Percentiles rank a stretch among this genome's conserved stretches.
phyloP scores from a whole-genome alignment of 2,113 vertebrate genomes.

The Oceanodroma tethys region DNA sequence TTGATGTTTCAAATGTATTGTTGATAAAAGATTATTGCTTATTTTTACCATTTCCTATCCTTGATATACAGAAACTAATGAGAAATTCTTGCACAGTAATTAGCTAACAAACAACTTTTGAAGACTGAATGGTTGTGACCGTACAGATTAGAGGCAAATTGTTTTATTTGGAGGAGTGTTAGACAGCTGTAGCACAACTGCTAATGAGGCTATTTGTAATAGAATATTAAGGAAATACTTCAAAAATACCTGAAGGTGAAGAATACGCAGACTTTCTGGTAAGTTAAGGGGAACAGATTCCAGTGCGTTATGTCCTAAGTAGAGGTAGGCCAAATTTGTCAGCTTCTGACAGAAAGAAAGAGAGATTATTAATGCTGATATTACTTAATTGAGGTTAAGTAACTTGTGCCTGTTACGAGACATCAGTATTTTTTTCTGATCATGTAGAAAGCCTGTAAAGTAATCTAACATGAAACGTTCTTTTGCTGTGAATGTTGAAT shows the following conservation, averaged over 20 bases:
- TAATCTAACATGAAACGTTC: neutral
- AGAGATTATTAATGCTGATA: neutral
- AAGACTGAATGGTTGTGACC: neutral
- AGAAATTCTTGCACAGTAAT: neutral
- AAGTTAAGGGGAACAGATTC: conserved; percentile 87
- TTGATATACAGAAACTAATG: neutral
- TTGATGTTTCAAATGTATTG: neutral
- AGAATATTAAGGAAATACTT: neutral
- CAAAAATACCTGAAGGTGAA: conserved; percentile 89
- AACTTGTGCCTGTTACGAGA: neutral
- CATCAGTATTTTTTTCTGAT: neutral
- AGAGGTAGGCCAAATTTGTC: conserved; percentile 83
- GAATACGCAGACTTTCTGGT: conserved; percentile 86
- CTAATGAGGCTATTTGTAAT: neutral
- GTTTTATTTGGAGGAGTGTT: neutral
- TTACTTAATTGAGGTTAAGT: neutral
- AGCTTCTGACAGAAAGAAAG: conserved; percentile 79
- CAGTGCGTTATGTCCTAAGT: conserved; percentile 86
- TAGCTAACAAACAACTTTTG: neutral
- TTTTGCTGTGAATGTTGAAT: neutral
- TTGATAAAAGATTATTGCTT: neutral
- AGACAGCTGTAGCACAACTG: neutral
- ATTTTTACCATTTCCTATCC: neutral
- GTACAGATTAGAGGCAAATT: neutral
- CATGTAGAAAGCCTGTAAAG: neutral